phyloP scores from a whole-genome alignment of 92 coral and sea anemone genomes.

The Metridium senile region DNA sequence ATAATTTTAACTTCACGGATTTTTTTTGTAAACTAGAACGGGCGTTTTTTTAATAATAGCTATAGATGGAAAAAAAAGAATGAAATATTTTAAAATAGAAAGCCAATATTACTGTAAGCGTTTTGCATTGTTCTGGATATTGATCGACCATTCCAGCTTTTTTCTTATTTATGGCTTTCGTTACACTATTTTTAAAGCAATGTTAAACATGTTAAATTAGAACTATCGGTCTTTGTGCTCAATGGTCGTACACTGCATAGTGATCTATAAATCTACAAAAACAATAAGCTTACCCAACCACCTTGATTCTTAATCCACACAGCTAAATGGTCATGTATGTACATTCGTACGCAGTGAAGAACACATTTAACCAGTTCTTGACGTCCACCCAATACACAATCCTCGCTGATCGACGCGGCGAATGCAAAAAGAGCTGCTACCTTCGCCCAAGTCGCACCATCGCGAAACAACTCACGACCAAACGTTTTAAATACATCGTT shows the following conservation, averaged over 20 bases:
- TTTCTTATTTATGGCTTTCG: background rate
- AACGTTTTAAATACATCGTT: conserved; percentile 75
- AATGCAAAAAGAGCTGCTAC: conserved; percentile 87
- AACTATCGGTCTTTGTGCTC: too few relatives aligned
- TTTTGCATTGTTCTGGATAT: background rate
- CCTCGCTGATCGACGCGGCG: conserved; percentile 85
- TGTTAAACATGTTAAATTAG: too few relatives aligned
- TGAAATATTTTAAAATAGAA: too few relatives aligned
- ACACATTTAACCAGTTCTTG: conserved; percentile 84
- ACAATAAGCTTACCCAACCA: conserved; percentile 87
- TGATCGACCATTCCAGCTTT: background rate
- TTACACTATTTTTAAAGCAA: background rate
- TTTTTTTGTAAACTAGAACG: too few relatives aligned
- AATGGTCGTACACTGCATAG: background rate
- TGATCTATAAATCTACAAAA: background rate
- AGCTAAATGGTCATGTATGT: conserved; percentile 81
- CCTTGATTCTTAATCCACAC: conserved; percentile 89
- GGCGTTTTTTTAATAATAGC: too few relatives aligned
- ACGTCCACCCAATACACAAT: conserved; percentile 79
- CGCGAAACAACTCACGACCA: conserved; percentile 83
- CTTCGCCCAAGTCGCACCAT: conserved; percentile 88
- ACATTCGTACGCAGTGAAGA: conserved; percentile 71
- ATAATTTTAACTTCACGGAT: too few relatives aligned
- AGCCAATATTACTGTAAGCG: background rate
- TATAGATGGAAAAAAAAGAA: too few relatives aligned